Evolutionary conservation across 2,888 invertebrate genomes (phyloP).

Genomic region (Perizoma affinitatum): DNA sequence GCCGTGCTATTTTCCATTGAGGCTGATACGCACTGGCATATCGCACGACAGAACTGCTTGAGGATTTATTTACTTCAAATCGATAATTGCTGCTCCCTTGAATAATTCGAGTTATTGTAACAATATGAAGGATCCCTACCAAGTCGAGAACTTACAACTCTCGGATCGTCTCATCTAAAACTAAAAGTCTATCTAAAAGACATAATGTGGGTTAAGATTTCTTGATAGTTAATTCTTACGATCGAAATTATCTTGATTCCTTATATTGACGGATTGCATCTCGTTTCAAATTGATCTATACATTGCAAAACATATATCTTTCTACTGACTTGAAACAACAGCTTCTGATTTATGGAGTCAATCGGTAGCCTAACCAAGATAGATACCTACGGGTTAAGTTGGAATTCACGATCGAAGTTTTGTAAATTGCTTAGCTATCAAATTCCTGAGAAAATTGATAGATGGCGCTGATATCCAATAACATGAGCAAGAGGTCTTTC

Average conservation of each 20-base stretch:
- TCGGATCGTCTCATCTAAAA: no score
- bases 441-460: conserved; percentile 36
- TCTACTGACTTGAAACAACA: neutral
- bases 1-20: conserved; percentile 70
- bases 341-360: conserved; percentile 21
- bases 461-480: conserved; percentile 46
- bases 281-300: no score
- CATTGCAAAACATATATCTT: no score
- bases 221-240: no score
- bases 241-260: no score
- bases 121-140: no score
- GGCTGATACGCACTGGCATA: conserved; percentile 60
- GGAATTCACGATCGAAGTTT: conserved; percentile 27
- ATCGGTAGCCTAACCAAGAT: conserved; percentile 14
- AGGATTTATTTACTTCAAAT: conserved; percentile 44
- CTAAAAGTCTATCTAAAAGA: no score
- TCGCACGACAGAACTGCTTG: conserved; percentile 49
- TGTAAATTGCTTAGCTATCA: conserved; percentile 27
- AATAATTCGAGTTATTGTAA: no score
- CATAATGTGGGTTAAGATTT: no score
- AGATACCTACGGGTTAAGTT: conserved; percentile 18
- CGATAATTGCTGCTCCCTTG: neutral
- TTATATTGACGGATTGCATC: no score
- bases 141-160: no score
- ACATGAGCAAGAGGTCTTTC: neutral